Base-by-base conservation (phyloP, 1,140 invertebrate species). In the Orius laevigatus region DNA sequence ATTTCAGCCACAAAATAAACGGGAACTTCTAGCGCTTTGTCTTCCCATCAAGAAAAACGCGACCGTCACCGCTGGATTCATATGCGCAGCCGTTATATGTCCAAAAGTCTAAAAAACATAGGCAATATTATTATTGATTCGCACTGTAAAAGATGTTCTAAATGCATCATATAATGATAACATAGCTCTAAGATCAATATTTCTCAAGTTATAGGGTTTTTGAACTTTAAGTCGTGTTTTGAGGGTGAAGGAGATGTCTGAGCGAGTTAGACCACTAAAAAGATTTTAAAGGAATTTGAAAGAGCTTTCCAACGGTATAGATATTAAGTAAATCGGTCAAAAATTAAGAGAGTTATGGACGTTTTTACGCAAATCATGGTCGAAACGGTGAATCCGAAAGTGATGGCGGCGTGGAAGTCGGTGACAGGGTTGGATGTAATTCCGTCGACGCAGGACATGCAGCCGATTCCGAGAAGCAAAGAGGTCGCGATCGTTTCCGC, bases 41-140 rank as follows among this genome's bases (percentile, higher is more conserved):
- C 66, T 58, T 5, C 71, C 64, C 9, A 70, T 61, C 9, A 69
- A 56, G 35, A 72, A 53, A 40, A 73, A 63, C 5, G 61, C 67
- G 1, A 61, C 49, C 1, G 69, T 70, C 1, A 75, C 70, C 1
- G 69, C 67, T 0, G 73, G 73, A 58, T 75, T 76, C 49, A 75
- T 49, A 51, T 66, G 62, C 35, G 62, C 58, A 3, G 53, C 49
- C 43, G 58, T 58, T 9, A 65, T 59, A 50, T 62, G 62, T 8
- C 61, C 63, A 48, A 63, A 55, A n/a, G 56, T 57, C 63, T 64
- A 53, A 32, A 53, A 56, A 53, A 55, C 11, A 55, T 34, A 51
- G 12, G 10, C 12, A 10, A 42, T n/a, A 39, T 11, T 38, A 39
- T 25, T n/a, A n/a, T n/a, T n/a, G n/a, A n/a, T n/a, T n/a, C n/a